These are phyloP conservation scores for Petrocephalus sullivani DNA, from an alignment of 2,797 vertebrate genomes.

Conservation along the genomic window DNA sequence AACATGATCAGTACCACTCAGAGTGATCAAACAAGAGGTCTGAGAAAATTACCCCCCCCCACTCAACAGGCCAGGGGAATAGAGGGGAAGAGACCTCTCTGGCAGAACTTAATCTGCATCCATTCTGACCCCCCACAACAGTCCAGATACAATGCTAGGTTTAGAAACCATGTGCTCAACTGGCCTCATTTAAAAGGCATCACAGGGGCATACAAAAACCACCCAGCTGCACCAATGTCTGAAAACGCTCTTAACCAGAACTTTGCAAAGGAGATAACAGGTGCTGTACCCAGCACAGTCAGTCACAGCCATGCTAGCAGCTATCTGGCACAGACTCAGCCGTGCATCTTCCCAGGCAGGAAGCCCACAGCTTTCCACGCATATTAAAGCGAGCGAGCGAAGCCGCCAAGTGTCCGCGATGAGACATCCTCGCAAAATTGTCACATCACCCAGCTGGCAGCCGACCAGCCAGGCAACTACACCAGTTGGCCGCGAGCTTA, in stretches of 20 bases:
- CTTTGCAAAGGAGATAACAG: not conserved
- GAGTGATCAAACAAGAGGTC: not conserved
- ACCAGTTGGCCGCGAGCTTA: not conserved
- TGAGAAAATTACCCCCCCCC: not conserved
- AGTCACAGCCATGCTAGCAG: not conserved
- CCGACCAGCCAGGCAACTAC: not conserved
- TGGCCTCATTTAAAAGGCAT: not conserved
- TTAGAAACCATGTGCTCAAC: not conserved
- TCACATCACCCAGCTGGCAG: not conserved
- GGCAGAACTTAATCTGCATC: not conserved
- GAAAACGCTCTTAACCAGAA: not conserved
- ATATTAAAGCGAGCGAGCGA: not conserved
- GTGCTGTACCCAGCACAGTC: not conserved
- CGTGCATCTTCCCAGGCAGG: not conserved
- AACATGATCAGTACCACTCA: not conserved
- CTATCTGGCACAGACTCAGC: not conserved
- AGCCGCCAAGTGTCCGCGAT: not conserved
- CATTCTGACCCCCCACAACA: not conserved
- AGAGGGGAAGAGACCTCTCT: not conserved
- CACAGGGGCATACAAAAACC: not conserved
- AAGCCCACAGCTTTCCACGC: not conserved
- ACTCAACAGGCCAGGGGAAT: not conserved
- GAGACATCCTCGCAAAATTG: not conserved
- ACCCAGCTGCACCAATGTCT: not conserved
- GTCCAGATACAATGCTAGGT: not conserved